A percentile compares a stretch with the other conserved stretches of the same genome.
These are phyloP conservation scores for Campopleginae sp. DNA, from an alignment of 2,888 invertebrate species.

Conservation along the genomic window DNA sequence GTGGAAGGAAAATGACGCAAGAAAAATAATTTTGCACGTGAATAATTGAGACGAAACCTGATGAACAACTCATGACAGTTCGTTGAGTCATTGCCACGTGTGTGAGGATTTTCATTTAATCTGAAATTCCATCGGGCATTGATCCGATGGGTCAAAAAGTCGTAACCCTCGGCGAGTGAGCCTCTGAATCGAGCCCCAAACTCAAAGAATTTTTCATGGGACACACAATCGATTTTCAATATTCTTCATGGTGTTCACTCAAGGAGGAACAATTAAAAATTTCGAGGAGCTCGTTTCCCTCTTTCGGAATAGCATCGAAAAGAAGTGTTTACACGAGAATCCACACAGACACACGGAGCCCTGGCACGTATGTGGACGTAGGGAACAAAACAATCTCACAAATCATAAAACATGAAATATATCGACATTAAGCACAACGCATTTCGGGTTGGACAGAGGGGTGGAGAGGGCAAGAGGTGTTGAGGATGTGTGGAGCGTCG, in stretches of 20 bases:
- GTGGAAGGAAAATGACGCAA: background rate
- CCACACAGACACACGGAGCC: slow-evolving; percentile 7
- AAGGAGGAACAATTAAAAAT: slow-evolving; percentile 33
- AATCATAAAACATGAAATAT: slow-evolving; percentile 82
- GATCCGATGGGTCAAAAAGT: background rate
- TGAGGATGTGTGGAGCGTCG: slow-evolving; percentile 55
- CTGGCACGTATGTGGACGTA: slow-evolving; percentile 2
- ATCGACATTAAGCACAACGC: slow-evolving; percentile 70
- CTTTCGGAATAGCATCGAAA: slow-evolving; percentile 32
- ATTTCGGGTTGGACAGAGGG: slow-evolving; percentile 61
- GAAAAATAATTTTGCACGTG: background rate
- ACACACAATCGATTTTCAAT: slow-evolving; percentile 17
- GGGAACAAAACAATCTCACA: slow-evolving; percentile 75
- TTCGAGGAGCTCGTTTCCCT: slow-evolving; percentile 25
- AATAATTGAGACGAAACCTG: background rate
- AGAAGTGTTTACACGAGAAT: background rate
- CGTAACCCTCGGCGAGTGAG: background rate
- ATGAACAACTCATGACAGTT: background rate
- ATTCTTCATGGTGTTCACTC: slow-evolving; percentile 38
- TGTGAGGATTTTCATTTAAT: background rate
- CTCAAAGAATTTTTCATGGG: slow-evolving; percentile 17
- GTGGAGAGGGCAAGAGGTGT: slow-evolving; percentile 41
- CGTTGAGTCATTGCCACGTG: background rate
- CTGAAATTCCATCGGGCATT: background rate
- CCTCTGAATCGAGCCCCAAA: background rate